A percentile compares a stretch with the other conserved stretches of the same genome.
Evolutionary conservation across 1,140 invertebrate species (phyloP).

Genomic region (Drosophila insularis): DNA sequence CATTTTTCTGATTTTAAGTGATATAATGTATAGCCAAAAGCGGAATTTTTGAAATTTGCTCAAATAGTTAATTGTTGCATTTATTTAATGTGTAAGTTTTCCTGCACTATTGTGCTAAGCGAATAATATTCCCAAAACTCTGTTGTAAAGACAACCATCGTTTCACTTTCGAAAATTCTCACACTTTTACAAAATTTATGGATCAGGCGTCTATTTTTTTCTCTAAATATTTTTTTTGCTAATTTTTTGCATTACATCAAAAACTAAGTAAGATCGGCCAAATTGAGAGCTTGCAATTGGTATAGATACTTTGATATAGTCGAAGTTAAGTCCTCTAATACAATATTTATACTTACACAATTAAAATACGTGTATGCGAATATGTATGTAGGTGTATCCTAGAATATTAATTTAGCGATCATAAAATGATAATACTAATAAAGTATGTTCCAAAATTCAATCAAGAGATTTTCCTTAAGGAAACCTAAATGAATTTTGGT

Average conservation of each 20-base stretch:
- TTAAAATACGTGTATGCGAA: slow-evolving; percentile 5
- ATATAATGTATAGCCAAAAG: neutral
- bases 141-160: too few species aligned
- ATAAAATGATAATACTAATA: slow-evolving; percentile 10
- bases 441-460: neutral
- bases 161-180: too few species aligned
- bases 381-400: slow-evolving; percentile 8
- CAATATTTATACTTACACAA: slow-evolving; percentile 10
- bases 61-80: neutral
- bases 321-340: slow-evolving; percentile 3
- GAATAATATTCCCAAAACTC: too few species aligned
- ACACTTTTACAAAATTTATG: too few species aligned
- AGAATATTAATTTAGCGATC: slow-evolving; percentile 7
- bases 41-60: neutral
- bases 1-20: neutral
- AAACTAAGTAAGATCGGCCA: neutral
- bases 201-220: too few species aligned
- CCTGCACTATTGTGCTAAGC: neutral
- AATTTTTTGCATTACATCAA: too few species aligned
- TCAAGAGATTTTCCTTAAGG: neutral
- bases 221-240: too few species aligned
- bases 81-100: neutral
- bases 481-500: neutral
- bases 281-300: neutral
- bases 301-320: neutral